These are phyloP conservation scores for Drosophila yakuba DNA, from an alignment of 1,140 invertebrate species.

Conservation along the genomic window DNA sequence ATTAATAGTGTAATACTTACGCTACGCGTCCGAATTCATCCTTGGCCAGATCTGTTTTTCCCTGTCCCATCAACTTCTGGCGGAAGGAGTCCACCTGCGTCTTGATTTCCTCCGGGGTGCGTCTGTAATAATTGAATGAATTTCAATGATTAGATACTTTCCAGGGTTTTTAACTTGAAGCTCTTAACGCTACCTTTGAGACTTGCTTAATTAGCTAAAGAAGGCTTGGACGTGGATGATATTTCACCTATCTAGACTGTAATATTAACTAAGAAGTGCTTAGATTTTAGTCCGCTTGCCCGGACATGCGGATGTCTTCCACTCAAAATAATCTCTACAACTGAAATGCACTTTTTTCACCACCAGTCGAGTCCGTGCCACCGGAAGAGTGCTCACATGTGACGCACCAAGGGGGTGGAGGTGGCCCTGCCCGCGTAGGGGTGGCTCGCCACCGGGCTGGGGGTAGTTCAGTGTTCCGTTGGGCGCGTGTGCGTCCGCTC, in stretches of 20 bases:
- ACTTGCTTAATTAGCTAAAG: slow-evolving; percentile 1
- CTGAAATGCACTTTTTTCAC: slow-evolving; percentile 81
- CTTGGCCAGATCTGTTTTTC: slow-evolving; percentile 86
- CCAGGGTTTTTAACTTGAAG: neutral
- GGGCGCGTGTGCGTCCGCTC: slow-evolving; percentile 59
- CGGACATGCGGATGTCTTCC: slow-evolving; percentile 58
- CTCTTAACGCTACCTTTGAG: slow-evolving; percentile 42
- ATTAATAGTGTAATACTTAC: slow-evolving; percentile 86
- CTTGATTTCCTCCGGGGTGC: slow-evolving; percentile 91
- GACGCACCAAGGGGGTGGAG: slow-evolving; percentile 21
- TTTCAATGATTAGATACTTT: neutral
- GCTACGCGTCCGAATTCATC: slow-evolving; percentile 91
- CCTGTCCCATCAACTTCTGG: slow-evolving; percentile 89
- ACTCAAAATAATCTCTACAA: slow-evolving; percentile 78
- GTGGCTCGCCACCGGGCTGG: slow-evolving; percentile 23
- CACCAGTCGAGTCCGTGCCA: slow-evolving; percentile 53
- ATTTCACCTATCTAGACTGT: slow-evolving; percentile 12
- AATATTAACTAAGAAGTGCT: slow-evolving; percentile 4
- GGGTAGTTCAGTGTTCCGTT: slow-evolving; percentile 41
- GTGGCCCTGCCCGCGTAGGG: slow-evolving; percentile 10
- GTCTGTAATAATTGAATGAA: slow-evolving; percentile 85
- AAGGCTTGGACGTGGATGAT: neutral
- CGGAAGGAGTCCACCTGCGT: slow-evolving; percentile 92
- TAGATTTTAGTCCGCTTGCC: slow-evolving; percentile 16
- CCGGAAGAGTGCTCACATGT: slow-evolving; percentile 63